Base-by-base conservation (phyloP, 2,797 vertebrate species). In the Lindbergichthys nudifrons region DNA sequence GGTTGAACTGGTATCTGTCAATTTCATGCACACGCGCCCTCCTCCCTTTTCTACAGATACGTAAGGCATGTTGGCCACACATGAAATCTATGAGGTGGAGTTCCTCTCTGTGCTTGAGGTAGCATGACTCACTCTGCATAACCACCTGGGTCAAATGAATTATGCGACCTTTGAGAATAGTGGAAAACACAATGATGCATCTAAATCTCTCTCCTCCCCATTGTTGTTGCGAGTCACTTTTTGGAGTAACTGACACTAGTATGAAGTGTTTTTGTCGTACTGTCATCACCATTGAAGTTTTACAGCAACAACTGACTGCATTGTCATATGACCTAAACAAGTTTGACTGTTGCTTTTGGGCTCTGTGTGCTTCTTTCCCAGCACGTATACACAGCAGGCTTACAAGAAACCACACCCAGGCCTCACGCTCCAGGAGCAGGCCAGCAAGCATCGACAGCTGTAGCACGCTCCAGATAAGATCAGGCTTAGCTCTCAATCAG, bases 361-460 rank as follows among this genome's bases (percentile, higher is more conserved):
- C 58, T 63, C 6, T 48, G 52, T 65, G 47, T 74, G 70, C 75
- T 23, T 72, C 61, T 72, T 87, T 87, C 47, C 69, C 26, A 23
- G 67, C 65, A 83, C 32, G 1, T 36, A 58, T 41, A 56, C 59
- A 59, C 66, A 65, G 73, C 70, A 82, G 84, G 70, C 79, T 85
- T 77, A 89, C 84, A 58, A 68, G 66, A 85, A 82, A 84, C 87
- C 92, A 87, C 91, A 88, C 92, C 89, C 90, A 84, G 85, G 64
- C 68, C 79, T 87, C 79, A 85, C 32, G 62, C 80, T 86, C 54
- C 73, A 67, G 77, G 36, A 84, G 75, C 72, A 74, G 64, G 57
- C 68, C 70, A 47, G 62, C 58, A 43, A 78, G 77, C 66, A 74
- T 70, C 43, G 65, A 85, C 82, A 90, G 81, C 83, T 86, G 87